Evolutionary conservation across 2,888 invertebrate species (phyloP), one percentile per base, ranked within the genome.

Genomic region (Pseudococcus longispinus): DNA sequence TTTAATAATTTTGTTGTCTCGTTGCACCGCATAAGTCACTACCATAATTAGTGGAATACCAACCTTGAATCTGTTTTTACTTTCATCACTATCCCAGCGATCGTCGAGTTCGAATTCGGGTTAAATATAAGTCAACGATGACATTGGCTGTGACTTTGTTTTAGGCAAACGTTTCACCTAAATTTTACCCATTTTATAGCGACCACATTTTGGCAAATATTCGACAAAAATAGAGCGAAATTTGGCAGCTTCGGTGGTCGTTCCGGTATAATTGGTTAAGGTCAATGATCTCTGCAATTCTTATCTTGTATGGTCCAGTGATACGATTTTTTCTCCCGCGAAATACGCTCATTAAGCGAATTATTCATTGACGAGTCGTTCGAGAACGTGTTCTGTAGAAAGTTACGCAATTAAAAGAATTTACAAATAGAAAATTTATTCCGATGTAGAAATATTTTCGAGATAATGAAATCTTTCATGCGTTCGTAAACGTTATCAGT

Each of bases 21-120:
- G 77, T 80, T 32, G 42, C 42, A 80, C 42, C 42, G 77, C 77
- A 80, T 80, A 80, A 42, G 37, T 80, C 42, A n/a, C 70, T 70
- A 70, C 70, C 26, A 80, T 37, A 42, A 80, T 80, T 80, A 80
- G 32, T 18, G 8, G 74, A 74, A 18, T 74, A 32, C n/a, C 42
- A 80, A 80, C 32, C 77, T 80, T 80, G 77, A 80, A 80, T 80
- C 9, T 23, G 77, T 80, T 80, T 37, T 42, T 80, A 80, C 77
- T 80, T 80, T 80, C 77, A 80, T 80, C 42, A 11, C 23, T 42
- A 42, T 80, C 32, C 42, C 42, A 37, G 5, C 29, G 5, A n/a
- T 74, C 37, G 37, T 37, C 29, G 77, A 80, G 26, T 37, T 42
- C 77, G 77, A 26, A n/a, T 65, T 55, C 60, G 23, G 60, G 60